A percentile compares a stretch with the other conserved stretches of the same genome.
These are phyloP conservation scores for Pseudococcus viburni DNA, from an alignment of 2,888 invertebrate species.

Conservation along the genomic window DNA sequence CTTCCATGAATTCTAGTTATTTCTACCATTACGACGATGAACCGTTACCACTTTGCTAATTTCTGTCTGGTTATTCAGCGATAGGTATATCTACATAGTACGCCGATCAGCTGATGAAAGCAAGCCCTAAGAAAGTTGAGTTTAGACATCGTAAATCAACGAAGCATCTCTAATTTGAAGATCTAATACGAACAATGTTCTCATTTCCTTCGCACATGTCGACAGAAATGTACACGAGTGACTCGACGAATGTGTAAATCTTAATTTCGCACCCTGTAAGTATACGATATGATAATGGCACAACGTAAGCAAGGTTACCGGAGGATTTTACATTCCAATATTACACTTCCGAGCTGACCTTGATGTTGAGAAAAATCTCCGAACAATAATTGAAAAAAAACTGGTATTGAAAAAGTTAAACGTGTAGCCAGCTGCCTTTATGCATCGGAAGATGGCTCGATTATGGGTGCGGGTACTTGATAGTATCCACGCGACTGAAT, in stretches of 20 bases:
- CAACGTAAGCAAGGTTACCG: constrained; percentile 11
- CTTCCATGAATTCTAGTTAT: background rate
- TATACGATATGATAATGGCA: background rate
- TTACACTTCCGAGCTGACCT: background rate
- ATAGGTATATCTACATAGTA: background rate
- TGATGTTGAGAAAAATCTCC: background rate
- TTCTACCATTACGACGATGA: background rate
- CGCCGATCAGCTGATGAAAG: background rate
- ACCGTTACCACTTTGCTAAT: background rate
- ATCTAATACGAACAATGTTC: background rate
- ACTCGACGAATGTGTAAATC: background rate
- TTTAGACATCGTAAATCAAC: background rate
- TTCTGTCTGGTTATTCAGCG: background rate
- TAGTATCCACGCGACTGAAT: constrained; percentile 58
- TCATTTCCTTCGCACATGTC: constrained; percentile 31
- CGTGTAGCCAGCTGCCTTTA: constrained; percentile 19
- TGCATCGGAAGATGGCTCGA: constrained; percentile 49
- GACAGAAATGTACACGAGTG: background rate
- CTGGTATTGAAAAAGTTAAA: constrained; percentile 36
- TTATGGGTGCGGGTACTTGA: constrained; percentile 56
- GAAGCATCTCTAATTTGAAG: background rate
- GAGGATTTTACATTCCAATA: background rate
- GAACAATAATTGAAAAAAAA: constrained; percentile 46
- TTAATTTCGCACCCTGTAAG: background rate
- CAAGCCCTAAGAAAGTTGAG: background rate